phyloP scores from a whole-genome alignment of 1,140 invertebrate species.

The Rhopalosiphum padi region DNA sequence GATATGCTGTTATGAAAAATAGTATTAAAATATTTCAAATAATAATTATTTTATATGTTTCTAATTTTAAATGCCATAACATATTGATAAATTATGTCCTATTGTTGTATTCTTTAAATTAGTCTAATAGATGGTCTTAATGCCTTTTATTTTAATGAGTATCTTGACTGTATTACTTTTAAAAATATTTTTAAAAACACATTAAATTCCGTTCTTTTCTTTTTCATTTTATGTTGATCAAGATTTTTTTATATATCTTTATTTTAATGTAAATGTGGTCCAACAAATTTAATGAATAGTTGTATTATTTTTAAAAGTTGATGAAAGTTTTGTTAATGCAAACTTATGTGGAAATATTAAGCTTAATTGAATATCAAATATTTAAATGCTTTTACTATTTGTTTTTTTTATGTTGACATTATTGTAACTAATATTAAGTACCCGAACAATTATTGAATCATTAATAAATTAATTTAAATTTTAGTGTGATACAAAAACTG shows the following conservation, averaged over 20 bases:
- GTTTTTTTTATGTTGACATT: not conserved
- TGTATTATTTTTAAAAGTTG: not conserved
- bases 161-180: conserved; percentile 20
- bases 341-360: not conserved
- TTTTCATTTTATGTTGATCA: not conserved
- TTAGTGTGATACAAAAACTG: not conserved
- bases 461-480: not conserved
- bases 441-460: not conserved
- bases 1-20: not conserved
- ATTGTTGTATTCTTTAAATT: not conserved
- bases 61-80: conserved; percentile 21
- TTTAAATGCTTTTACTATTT: not conserved
- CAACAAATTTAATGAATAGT: not conserved
- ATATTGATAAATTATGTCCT: not conserved
- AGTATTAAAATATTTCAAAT: not conserved
- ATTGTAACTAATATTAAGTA: conserved; percentile 19
- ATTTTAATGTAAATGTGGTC: conserved; percentile 14
- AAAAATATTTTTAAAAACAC: not conserved
- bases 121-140: not conserved
- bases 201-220: not conserved
- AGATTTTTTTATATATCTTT: not conserved
- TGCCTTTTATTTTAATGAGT: not conserved
- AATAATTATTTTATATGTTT: not conserved
- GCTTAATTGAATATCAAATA: not conserved
- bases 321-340: not conserved